Base-by-base conservation (phyloP, 2,888 invertebrate genomes). In the Seladonia tumulorum region DNA sequence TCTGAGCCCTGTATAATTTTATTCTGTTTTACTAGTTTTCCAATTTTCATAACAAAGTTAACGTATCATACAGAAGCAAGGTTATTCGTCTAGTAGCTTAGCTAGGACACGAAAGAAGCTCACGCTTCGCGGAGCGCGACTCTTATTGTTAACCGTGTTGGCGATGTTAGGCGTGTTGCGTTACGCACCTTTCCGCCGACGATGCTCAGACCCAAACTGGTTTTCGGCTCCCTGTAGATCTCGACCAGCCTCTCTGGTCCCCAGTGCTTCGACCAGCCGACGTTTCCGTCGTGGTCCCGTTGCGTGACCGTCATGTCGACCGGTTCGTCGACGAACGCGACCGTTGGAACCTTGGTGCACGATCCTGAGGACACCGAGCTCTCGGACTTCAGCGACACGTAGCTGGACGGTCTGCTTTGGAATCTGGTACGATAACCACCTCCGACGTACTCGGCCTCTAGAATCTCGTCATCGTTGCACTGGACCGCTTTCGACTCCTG, bases 201-300 rank as follows among this genome's bases (percentile, higher is more conserved):
- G 91, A 99, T 99, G 95, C 98, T 99, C 94, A 99, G 99, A 14
- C 99, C 99, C 42, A 99, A 96, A 79, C 99, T 98, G 88, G 97
- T 97, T 60, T 97, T 97, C 49, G 96, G 96, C 90, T 97, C 97
- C 77, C 98, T 95, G 83, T 96, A 96, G 53, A 99, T 96, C 87
- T 97, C 96, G 70, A 99, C 98, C 18, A 96, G 96, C 85, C 98
- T 96, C 76, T 97, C 97, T 0, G 98, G 97, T 5, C 98, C 98
- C 99, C 99, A 99, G 89, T 97, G 97, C 93, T 97, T 97, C 70
- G 97, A 96, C 90, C 96, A 94, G 88, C 96, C 95, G 79, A 95
- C 95, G 93, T 96, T 93, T 89, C 95, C 94, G 87, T 95, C 94
- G 90, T 94, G 91, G 87, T 93, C 91, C 93, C 93, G 89, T 47